Evolutionary conservation across 2,113 vertebrate species (phyloP).

Genomic region (Pseudolaguvia tuberculata): DNA sequence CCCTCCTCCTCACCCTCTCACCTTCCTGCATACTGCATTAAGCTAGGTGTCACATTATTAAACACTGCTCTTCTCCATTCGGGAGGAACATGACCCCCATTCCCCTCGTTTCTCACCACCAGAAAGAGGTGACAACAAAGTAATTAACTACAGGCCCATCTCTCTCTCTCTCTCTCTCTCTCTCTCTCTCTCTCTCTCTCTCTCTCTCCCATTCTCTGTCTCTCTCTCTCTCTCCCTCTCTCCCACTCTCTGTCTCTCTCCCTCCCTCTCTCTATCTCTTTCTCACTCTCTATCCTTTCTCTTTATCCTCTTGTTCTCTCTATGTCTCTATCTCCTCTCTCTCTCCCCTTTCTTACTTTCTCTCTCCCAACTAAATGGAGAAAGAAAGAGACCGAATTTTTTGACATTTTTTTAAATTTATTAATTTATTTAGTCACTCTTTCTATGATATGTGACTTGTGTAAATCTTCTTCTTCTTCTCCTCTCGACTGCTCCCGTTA

Average conservation of each 20-base stretch:
- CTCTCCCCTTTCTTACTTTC: slow-evolving; percentile 16
- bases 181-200: neutral
- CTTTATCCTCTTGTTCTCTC: slow-evolving; percentile 10
- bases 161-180: slow-evolving; percentile 33
- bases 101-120: slow-evolving; percentile 53
- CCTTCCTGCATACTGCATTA: slow-evolving; percentile 53
- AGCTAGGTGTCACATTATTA: slow-evolving; percentile 55
- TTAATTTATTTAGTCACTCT: no score
- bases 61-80: slow-evolving; percentile 44
- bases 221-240: neutral
- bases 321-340: slow-evolving; percentile 21
- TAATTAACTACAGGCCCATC: slow-evolving; percentile 55
- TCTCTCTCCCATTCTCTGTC: slow-evolving; percentile 38
- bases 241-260: no score
- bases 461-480: no score
- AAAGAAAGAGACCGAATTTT: no score
- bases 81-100: slow-evolving; percentile 51
- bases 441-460: no score
- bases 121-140: slow-evolving; percentile 52
- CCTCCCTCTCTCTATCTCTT: slow-evolving; percentile 15
- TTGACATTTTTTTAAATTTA: no score
- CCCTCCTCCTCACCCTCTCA: slow-evolving; percentile 42
- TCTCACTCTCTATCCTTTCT: neutral
- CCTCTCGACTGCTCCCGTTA: no score
- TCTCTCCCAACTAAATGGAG: no score